These are phyloP conservation scores for Torymus tubicola DNA, from an alignment of 2,888 invertebrate genomes.

Conservation along the genomic window DNA sequence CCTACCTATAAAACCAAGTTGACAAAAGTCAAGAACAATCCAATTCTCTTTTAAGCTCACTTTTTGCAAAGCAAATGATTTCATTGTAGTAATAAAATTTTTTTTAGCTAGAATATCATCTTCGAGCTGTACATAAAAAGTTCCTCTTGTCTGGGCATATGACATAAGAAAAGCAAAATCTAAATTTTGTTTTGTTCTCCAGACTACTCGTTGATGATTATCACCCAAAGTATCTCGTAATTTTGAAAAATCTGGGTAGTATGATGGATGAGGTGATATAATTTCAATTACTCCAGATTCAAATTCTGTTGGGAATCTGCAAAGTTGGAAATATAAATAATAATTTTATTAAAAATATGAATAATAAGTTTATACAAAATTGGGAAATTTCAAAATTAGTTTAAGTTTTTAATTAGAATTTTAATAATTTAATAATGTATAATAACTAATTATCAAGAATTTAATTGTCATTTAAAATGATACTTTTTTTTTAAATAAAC, in stretches of 20 bases:
- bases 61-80: conserved; percentile 88
- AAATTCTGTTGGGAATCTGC: conserved; percentile 86
- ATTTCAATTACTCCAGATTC: conserved; percentile 92
- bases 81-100: conserved; percentile 90
- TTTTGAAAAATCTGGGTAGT: conserved; percentile 91
- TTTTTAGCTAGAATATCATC: conserved; percentile 94
- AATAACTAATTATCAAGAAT: background rate
- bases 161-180: conserved; percentile 97
- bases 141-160: conserved; percentile 91
- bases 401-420: background rate
- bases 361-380: no score
- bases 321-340: conserved; percentile 55
- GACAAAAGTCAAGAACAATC: conserved; percentile 96
- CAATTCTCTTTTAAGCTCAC: conserved; percentile 87
- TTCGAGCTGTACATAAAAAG: conserved; percentile 94
- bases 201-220: conserved; percentile 88
- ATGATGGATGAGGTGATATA: conserved; percentile 88
- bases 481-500: no score
- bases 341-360: no score
- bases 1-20: conserved; percentile 93
- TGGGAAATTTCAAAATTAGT: no score
- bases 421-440: conserved; percentile 9
- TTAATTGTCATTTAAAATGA: no score
- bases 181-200: conserved; percentile 96
- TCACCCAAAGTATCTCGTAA: conserved; percentile 90